phyloP scores from a whole-genome alignment of 2,113 vertebrate genomes.

The Varanus salvator region DNA sequence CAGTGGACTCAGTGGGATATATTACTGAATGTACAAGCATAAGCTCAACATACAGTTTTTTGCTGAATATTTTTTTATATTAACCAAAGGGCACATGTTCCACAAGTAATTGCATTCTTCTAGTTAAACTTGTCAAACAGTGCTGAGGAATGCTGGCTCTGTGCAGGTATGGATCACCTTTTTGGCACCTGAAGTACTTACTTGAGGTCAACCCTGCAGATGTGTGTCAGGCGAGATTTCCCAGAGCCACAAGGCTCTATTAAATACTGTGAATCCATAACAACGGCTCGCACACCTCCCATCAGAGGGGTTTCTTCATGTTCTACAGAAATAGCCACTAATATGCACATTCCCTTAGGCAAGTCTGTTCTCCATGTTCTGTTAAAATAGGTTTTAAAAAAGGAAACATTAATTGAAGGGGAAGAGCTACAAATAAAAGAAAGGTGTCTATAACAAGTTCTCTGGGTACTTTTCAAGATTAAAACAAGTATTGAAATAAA shows the following conservation, averaged over 20 bases:
- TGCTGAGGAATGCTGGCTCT: background rate
- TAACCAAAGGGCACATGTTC: background rate
- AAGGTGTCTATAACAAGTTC: too few species aligned
- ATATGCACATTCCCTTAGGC: slow-evolving; percentile 90
- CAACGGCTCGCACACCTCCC: slow-evolving; percentile 86
- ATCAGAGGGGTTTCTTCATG: slow-evolving; percentile 86
- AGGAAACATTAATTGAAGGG: background rate
- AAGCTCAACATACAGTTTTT: background rate
- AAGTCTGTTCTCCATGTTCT: slow-evolving; percentile 96
- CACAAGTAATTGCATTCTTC: background rate
- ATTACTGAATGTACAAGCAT: background rate
- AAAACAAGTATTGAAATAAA: too few species aligned
- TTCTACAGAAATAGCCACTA: slow-evolving; percentile 91
- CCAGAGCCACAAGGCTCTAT: slow-evolving; percentile 97
- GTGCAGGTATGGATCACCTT: background rate
- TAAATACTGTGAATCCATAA: slow-evolving; percentile 92
- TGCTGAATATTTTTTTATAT: background rate
- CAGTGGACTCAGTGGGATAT: background rate
- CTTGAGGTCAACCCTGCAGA: slow-evolving; percentile 95
- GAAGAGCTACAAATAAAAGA: background rate
- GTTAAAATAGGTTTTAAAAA: background rate
- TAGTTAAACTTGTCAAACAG: background rate
- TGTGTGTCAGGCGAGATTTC: slow-evolving; percentile 93
- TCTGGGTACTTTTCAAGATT: too few species aligned
- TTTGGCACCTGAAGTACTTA: slow-evolving; percentile 74